Base-by-base conservation (phyloP, 2,888 invertebrate species). In the Invenusta paracnida region DNA sequence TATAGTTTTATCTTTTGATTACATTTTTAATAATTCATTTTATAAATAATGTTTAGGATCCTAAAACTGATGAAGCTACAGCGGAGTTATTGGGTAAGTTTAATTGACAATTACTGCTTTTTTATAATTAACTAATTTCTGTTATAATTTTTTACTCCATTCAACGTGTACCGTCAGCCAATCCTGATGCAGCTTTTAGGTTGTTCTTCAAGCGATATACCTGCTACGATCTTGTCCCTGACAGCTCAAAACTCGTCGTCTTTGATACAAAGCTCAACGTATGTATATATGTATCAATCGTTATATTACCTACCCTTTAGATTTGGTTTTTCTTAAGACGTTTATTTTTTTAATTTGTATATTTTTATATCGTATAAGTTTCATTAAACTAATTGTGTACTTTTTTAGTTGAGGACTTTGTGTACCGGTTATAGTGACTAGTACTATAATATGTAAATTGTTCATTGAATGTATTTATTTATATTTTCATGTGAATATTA, bases 181-280 rank as follows among this genome's bases (percentile, higher is more conserved):
- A 86, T 17, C 66, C 28, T 2, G 30, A 86, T 25, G 30, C 85
- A 28, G 84, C 84, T n/a, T 86, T 66, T 30, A 67, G 23, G 67
- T 1, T 81, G 23, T 99, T 99, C 94, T 98, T 99, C 94, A 96
- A 96, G 93, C 98, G 97, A 93, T 98, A 99, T 94, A 97, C 97
- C 93, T 98, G 98, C 92, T 99, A 99, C 93, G 99, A 99, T 93
- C 94, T 99, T 92, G 98, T 99, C 91, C 99, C 99, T 87, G 98
- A 97, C 87, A 98, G 98, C 90, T 97, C 98, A 89, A 99, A 99
- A 93, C 93, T 99, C 91, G 98, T 99, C 88, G 97, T 99, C 87
- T 99, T 99, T 92, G 99, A 99, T 93, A 99, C 98, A 81, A 96
- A 97, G 92, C 94, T 99, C 87, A 94, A 97, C 89, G 92, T 92